A percentile compares a stretch with the other conserved stretches of the same genome.
These are phyloP conservation scores for Picathartes gymnocephalus DNA, from an alignment of 2,113 vertebrate species.

Conservation along the genomic window DNA sequence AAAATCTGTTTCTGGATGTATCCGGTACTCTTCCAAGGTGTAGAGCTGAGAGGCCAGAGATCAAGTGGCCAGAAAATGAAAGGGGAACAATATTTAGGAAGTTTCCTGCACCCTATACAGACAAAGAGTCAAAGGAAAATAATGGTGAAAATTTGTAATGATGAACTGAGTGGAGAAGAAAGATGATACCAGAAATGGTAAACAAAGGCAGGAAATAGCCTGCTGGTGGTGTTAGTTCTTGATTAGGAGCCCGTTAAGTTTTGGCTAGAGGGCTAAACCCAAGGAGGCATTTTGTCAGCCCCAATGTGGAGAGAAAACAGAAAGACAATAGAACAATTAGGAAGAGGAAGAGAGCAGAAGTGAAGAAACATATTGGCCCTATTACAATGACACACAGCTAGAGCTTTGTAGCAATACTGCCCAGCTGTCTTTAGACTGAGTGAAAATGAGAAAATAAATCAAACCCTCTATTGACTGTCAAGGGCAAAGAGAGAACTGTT, in stretches of 20 bases:
- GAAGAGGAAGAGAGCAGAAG: constrained; percentile 49
- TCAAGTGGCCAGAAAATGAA: background rate
- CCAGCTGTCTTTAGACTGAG: constrained; percentile 67
- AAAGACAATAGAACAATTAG: constrained; percentile 51
- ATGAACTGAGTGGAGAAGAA: background rate
- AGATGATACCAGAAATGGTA: constrained; percentile 14
- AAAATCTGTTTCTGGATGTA: background rate
- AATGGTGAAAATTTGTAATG: background rate
- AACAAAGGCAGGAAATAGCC: constrained; percentile 55
- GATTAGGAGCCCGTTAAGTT: constrained; percentile 35
- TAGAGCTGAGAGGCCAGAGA: background rate
- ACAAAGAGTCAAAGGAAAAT: background rate
- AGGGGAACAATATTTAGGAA: background rate
- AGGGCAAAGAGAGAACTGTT: constrained; percentile 61
- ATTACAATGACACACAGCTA: constrained; percentile 34
- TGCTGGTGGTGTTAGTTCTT: constrained; percentile 44
- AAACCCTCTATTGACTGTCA: constrained; percentile 67
- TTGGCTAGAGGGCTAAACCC: constrained; percentile 60
- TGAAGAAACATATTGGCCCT: constrained; percentile 36
- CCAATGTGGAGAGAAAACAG: constrained; percentile 32
- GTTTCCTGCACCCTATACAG: background rate
- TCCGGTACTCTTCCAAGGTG: background rate
- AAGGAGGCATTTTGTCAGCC: constrained; percentile 45
- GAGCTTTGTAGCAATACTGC: constrained; percentile 60
- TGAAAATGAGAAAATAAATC: constrained; percentile 74